Conservation (phyloP, 2,113 vertebrate genomes). For the Tachysurus fulvidraco region DNA sequence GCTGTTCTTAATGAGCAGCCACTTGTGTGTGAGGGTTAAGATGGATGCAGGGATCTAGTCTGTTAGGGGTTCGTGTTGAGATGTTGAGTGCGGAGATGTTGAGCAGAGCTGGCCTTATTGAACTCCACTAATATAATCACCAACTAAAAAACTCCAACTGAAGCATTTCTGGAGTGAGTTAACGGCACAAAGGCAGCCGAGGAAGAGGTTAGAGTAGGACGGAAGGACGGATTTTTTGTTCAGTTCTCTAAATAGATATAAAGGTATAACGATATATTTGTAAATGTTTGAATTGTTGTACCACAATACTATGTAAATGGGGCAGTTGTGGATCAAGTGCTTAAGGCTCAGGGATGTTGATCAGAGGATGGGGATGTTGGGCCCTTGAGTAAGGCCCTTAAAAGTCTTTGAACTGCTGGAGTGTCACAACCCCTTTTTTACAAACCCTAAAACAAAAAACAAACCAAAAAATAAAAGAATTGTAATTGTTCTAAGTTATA, state of each 20-base stretch:
- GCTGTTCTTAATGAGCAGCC: slow-evolving; percentile 41
- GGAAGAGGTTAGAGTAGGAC: neutral
- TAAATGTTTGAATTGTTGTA: neutral
- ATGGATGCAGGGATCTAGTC: neutral
- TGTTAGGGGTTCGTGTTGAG: slow-evolving; percentile 1
- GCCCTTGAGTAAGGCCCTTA: too few relatives aligned
- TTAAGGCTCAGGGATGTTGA: too few relatives aligned
- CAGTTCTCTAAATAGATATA: neutral
- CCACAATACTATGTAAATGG: too few relatives aligned
- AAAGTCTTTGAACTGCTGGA: too few relatives aligned
- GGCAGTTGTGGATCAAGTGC: too few relatives aligned
- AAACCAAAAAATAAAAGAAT: too few relatives aligned
- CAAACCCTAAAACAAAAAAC: neutral
- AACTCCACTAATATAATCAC: neutral
- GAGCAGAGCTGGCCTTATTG: slow-evolving; percentile 13
- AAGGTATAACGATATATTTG: neutral
- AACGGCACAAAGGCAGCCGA: neutral
- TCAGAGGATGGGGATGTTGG: too few relatives aligned
- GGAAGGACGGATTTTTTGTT: neutral
- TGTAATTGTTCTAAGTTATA: too few relatives aligned
- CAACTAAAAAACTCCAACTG: neutral
- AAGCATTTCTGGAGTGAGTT: neutral
- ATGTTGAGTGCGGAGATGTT: slow-evolving; percentile 4
- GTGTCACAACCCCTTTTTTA: neutral
- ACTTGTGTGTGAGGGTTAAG: slow-evolving; percentile 41